Evolutionary conservation across 1,140 invertebrate species (phyloP), one percentile per base, ranked within the genome.

Genomic region (Helicoverpa zea): DNA sequence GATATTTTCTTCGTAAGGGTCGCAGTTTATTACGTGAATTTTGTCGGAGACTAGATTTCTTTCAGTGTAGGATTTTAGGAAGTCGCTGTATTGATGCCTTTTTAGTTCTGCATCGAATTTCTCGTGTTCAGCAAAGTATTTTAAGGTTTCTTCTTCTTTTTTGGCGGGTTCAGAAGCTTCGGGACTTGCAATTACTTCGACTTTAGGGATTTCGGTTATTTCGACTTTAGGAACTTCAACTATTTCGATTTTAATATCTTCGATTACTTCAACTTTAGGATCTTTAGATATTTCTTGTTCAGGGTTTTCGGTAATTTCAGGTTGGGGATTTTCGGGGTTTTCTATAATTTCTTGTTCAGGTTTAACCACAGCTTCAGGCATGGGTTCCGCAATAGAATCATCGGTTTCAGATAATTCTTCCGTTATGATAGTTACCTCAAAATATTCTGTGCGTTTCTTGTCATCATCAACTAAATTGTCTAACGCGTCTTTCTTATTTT

Each of bases 1-100:
- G 10, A 94, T 79, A 73, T 87, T 94, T 64, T 93, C 92, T 85
- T 91, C 91, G 72, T 94, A 94, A n/a, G 85, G 83, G 83, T 93
- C 89, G 82, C 93, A 94, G 80, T 94, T 94, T 0, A 94, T 85
- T 68, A 94, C 73, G 83, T 90, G 90, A 52, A 94, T 83, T 86
- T 90, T 93, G 18, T 87, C 85, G 2, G 11, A 87, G 14, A 66
- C 47, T 10, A 58, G 10, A 29, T 68, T 74, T 54, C 82, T 84
- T 29, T 85, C 80, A 2, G 78, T 80, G 23, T 86, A 91, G 5
- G 66, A 52, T 79, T 91, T 92, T 7, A 92, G 63, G 77, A 93
- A 91, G 10, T 83, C 88, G 23, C 72, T 84, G 70, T 89, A 94
- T 83, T 75, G 84, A 12, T 87, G 87, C 63, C 85, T 89, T 85